Evolutionary conservation across 2,888 invertebrate species (phyloP), one percentile per base, ranked within the genome.

Genomic region (Acanthosepion pharaonis): DNA sequence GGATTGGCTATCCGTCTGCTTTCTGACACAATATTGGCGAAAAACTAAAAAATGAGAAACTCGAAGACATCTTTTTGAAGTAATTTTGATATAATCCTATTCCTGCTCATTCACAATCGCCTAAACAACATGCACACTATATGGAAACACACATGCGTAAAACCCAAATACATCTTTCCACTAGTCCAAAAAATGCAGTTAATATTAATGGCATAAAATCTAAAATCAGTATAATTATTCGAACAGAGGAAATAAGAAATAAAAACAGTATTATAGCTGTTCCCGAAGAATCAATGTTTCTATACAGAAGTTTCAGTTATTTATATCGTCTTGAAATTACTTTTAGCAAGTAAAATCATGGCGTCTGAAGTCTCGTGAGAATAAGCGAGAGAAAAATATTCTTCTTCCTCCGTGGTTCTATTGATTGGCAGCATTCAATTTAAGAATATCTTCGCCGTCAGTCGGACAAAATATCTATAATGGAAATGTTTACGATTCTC

Each of bases 401-500:
- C n/a, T n/a, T 33, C n/a, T 33, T 78, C n/a, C n/a, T n/a, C 15
- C 33, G n/a, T 18, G n/a, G n/a, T 15, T 23, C 11, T 78, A n/a
- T 5, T 78, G 78, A 78, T n/a, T 78, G 78, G n/a, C 78, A 78
- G 78, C 33, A n/a, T 78, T 78, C n/a, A n/a, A n/a, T 78, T 78
- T 78, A 78, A 78, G n/a, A 78, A 78, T 78, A 78, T 78, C 59
- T 78, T 78, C 78, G 11, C 78, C n/a, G 78, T n/a, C 78, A 78
- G n/a, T 78, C n/a, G 78, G n/a, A n/a, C 25, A 78, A n/a, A 33
- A 11, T 78, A n/a, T 15, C 15, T 78, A n/a, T 78, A 78, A 78
- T 78, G 28, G 78, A n/a, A n/a, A 78, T n/a, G 78, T n/a, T n/a
- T 78, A 78, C n/a, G n/a, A 78, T 78, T 78, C 78, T n/a, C n/a